Conservation (phyloP, 2,797 vertebrate species). For the Lophotriccus pileatus region DNA sequence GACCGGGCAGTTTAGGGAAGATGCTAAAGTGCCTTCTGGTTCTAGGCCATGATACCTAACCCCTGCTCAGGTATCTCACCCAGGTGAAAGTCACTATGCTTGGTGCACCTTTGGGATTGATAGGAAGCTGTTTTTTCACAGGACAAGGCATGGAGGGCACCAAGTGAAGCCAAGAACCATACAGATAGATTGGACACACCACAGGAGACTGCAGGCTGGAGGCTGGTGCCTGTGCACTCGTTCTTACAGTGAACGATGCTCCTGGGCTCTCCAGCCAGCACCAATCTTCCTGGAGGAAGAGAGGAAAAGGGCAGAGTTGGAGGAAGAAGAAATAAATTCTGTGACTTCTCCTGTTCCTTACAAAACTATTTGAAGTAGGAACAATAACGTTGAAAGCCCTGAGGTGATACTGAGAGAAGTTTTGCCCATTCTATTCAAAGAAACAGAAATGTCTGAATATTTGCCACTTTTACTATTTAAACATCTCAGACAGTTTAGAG, state of each 20-base stretch:
- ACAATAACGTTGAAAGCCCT: neutral
- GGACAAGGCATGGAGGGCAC: neutral
- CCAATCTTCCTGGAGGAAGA: neutral
- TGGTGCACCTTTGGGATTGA: neutral
- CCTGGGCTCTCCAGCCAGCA: neutral
- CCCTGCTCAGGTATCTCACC: neutral
- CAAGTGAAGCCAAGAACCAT: neutral
- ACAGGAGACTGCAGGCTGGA: neutral
- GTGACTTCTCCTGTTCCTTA: neutral
- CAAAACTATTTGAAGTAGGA: neutral
- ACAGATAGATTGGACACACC: neutral
- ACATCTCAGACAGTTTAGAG: neutral
- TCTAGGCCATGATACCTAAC: neutral
- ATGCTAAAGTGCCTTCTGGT: neutral
- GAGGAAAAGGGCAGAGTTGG: neutral
- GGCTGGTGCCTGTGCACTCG: accelerated
- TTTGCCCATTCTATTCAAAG: neutral
- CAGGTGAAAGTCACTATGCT: neutral
- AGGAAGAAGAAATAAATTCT: neutral
- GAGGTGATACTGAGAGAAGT: neutral
- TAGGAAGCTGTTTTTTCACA: neutral
- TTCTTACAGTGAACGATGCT: accelerated
- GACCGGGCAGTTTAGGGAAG: neutral
- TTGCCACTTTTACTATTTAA: neutral
- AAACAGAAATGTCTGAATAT: neutral